Evolutionary conservation across 2,113 vertebrate genomes (phyloP).

Genomic region (Notarius quadriscutis): DNA sequence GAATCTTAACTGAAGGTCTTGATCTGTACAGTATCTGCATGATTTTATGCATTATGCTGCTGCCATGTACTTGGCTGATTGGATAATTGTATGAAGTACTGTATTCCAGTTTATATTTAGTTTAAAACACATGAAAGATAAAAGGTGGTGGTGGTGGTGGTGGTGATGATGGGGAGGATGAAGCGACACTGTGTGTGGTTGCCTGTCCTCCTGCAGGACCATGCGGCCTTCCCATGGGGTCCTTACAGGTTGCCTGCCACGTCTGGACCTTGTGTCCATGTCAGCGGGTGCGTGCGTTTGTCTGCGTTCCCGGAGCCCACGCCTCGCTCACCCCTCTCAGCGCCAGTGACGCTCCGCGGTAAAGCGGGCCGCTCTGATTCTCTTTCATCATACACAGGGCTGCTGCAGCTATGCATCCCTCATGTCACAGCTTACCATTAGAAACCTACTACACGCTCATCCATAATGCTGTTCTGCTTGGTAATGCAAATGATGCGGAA

Average conservation of each 20-base stretch:
- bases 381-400: conserved; percentile 40
- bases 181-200: conserved; percentile 62
- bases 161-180: conserved; percentile 35
- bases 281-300: conserved; percentile 75
- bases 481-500: conserved; percentile 42
- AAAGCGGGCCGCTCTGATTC: conserved; percentile 59
- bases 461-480: conserved; percentile 65
- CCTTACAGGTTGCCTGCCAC: conserved; percentile 76
- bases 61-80: background rate
- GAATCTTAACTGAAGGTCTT: background rate
- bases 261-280: conserved; percentile 75
- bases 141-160: conserved; percentile 7
- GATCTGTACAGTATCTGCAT: background rate
- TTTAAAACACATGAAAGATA: too few species aligned
- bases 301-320: conserved; percentile 72
- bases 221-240: conserved; percentile 72
- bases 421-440: conserved; percentile 22
- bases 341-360: conserved; percentile 77
- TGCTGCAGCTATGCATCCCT: conserved; percentile 53
- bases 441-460: conserved; percentile 29
- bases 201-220: conserved; percentile 73
- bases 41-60: background rate
- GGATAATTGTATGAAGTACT: background rate
- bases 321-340: conserved; percentile 65
- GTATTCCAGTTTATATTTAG: background rate